Conservation (phyloP, 64 coral and sea anemone species). For the Stichodactyla helianthus region DNA sequence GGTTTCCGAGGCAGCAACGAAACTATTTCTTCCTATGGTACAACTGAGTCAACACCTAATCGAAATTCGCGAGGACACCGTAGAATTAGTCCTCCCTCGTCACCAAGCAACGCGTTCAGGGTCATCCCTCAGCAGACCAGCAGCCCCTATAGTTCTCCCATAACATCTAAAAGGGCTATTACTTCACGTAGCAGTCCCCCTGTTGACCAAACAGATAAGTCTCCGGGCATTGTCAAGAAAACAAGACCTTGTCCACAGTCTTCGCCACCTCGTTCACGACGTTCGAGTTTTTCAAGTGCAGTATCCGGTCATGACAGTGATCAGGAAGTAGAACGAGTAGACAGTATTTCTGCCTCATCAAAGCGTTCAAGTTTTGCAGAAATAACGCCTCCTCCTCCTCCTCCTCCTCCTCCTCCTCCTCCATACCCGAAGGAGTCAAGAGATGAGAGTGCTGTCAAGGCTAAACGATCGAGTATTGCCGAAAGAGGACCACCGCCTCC, state of each 20-base stretch:
- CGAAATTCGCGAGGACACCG: neutral
- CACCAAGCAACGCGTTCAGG: slow-evolving; percentile 26
- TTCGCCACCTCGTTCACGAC: slow-evolving; percentile 8
- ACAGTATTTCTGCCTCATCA: neutral
- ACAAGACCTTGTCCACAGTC: neutral
- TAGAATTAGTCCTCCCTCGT: slow-evolving; percentile 14
- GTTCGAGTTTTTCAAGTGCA: slow-evolving; percentile 5
- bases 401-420: neutral
- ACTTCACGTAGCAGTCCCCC: neutral
- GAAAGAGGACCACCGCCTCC: slow-evolving; percentile 20
- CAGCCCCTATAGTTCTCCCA: slow-evolving; percentile 30
- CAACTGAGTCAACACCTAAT: neutral
- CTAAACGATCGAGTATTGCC: neutral
- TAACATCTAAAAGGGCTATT: neutral
- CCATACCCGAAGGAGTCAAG: neutral
- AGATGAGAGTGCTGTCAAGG: neutral
- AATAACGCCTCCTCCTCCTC: neutral
- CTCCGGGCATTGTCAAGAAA: neutral
- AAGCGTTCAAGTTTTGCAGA: neutral
- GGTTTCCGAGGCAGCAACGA: slow-evolving; percentile 13
- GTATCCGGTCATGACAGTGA: neutral
- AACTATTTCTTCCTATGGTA: slow-evolving; percentile 24
- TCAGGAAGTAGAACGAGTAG: slow-evolving; percentile 1
- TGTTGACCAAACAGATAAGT: neutral
- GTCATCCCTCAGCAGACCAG: neutral